Base-by-base conservation (phyloP, 2,888 invertebrate genomes). In the Ectemnius cavifrons region DNA sequence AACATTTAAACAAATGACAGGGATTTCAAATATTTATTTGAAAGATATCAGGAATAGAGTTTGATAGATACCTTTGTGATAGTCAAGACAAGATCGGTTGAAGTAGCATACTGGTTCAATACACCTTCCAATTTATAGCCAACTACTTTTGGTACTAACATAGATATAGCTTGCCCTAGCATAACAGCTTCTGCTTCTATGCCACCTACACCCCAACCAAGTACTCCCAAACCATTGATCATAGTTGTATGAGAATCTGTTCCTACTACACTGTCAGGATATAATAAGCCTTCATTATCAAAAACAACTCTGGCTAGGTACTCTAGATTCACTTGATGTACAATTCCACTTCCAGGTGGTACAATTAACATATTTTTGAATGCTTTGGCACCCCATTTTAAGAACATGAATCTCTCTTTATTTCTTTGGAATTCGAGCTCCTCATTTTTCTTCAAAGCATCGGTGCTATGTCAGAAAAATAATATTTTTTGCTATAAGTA, bases 181-280 rank as follows among this genome's bases (percentile, higher is more conserved):
- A 99, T 99, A 57, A 99, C 99, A 2, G 99, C 99, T 90, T 99
- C 99, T 0, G 99, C 99, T 93, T 99, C 99, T 83, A 99, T 99
- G 93, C 96, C 97, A 58, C 97, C 97, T 18, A 97, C 97, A 77
- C 98, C 98, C 99, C 99, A 99, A 1, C 99, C 99, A 4, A 99
- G 94, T 1, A 99, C 96, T 0, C 99, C 99, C 3, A 99, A 93
- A 0, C 99, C 99, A 89, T 98, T 98, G 80, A 99, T 98, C 99
- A 99, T 99, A 14, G 99, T 99, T 1, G 99, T 99, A 88, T 99
- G 99, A 0, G 98, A 98, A 93, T 99, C 99, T 0, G 99, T 99
- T 8, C 99, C 99, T 56, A 99, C 99, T 77, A 98, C 95, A 11
- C 96, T 96, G 91, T 98, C 98, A 0, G 98, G 98, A 88, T 97